Evolutionary conservation across 1,140 invertebrate genomes (phyloP), one percentile per base, ranked within the genome.

Genomic region (Apis mellifera): DNA sequence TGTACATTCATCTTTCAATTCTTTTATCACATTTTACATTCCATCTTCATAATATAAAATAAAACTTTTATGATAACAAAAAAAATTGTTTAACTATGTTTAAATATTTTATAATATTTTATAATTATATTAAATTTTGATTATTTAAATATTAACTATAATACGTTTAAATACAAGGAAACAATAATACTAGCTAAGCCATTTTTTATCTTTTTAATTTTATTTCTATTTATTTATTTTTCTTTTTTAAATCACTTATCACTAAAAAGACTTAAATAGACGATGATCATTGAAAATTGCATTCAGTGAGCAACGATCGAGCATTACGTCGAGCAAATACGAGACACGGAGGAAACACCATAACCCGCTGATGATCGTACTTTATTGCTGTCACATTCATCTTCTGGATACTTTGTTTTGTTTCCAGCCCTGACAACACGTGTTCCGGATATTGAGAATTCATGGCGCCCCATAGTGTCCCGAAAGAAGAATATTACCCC

Each of bases 361-460:
- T 75, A 75, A 75, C 59, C 65, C 59, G 59, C 7, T 60, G 59
- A 62, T 75, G 73, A 75, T 75, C 54, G 73, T 65, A 15, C 48
- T 75, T 75, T 75, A 75, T 48, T 8, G 42, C 50, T 13, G 50
- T 11, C 73, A 64, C 73, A 75, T 75, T 26, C 60, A 48, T 75
- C 73, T 75, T 21, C 12, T 19, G 60, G 48, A 54, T 42, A n/a
- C 73, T 32, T 52, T 52, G n/a, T 23, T 17, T 23, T 64, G n/a
- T 52, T 52, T 26, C 73, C 13, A 23, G 15, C 21, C 32, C 32
- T n/a, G 42, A 32, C 19, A n/a, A 19, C 19, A 21, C 21, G 19
- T 13, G 21, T 2, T 60, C 72, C 19, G 54, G 23, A 52, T n/a
- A 75, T 60, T 55, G 54, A 42, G 48, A 52, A 75, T 62, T 60